A percentile compares a stretch with the other conserved stretches of the same genome.
Evolutionary conservation across 2,888 invertebrate genomes (phyloP).

Genomic region (Cynaeus angustus): DNA sequence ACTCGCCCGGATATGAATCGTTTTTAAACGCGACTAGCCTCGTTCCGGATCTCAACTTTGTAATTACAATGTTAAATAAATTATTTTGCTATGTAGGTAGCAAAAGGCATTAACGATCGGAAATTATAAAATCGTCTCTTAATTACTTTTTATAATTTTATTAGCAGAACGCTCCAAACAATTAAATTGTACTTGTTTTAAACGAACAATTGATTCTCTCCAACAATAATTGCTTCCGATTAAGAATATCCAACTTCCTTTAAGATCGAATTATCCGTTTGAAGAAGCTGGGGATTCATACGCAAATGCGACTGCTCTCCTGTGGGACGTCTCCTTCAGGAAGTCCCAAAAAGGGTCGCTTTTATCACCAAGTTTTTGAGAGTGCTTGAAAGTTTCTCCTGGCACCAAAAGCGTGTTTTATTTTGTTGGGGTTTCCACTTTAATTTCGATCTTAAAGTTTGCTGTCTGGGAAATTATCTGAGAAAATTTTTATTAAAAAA

Average conservation of each 20-base stretch:
- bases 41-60: slow-evolving; percentile 11
- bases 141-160: too few species aligned
- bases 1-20: slow-evolving; percentile 36
- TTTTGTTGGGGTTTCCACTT: slow-evolving; percentile 32
- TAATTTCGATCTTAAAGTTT: slow-evolving; percentile 27
- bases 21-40: slow-evolving; percentile 34
- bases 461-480: slow-evolving; percentile 32
- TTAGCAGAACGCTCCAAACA: too few species aligned
- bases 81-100: too few species aligned
- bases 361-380: slow-evolving; percentile 31
- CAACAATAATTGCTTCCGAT: too few species aligned
- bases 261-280: slow-evolving; percentile 15
- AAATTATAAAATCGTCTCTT: too few species aligned
- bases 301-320: slow-evolving; percentile 27
- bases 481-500: slow-evolving; percentile 33
- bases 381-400: slow-evolving; percentile 19
- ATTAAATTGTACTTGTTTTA: too few species aligned
- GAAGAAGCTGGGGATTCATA: slow-evolving; percentile 23
- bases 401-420: slow-evolving; percentile 27
- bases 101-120: too few species aligned
- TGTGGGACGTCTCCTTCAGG: slow-evolving; percentile 15
- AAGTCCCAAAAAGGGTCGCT: slow-evolving; percentile 30
- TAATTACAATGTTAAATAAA: slow-evolving; percentile 21
- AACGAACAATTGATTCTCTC: too few species aligned
- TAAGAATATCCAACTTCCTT: neutral